phyloP scores from a whole-genome alignment of 1,140 invertebrate species.

The Pseudoatta argentina region DNA sequence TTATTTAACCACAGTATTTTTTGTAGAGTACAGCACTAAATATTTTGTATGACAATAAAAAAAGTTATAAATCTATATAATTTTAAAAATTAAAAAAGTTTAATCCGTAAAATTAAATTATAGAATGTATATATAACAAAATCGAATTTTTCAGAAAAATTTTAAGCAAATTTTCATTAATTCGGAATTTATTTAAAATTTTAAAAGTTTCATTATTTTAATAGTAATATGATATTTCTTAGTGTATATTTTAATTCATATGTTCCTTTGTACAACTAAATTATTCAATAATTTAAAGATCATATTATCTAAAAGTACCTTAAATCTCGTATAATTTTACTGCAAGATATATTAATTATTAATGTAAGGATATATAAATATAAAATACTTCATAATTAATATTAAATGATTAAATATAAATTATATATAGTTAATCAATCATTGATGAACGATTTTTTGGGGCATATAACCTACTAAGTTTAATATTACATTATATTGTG shows the following conservation, averaged over 20 bases:
- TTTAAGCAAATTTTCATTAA: not conserved
- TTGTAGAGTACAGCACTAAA: not conserved
- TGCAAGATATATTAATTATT: too few species aligned
- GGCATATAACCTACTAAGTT: not conserved
- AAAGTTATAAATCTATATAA: not conserved
- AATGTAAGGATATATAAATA: not conserved
- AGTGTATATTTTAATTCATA: not conserved
- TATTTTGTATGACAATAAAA: not conserved
- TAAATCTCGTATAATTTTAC: too few species aligned
- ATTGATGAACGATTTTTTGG: not conserved
- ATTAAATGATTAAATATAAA: not conserved
- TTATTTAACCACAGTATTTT: conserved; percentile 23
- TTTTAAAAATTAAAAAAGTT: not conserved
- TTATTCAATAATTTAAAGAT: too few species aligned
- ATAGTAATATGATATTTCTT: not conserved
- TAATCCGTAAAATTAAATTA: not conserved
- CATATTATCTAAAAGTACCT: too few species aligned
- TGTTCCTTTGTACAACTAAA: too few species aligned
- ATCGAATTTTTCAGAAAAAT: not conserved
- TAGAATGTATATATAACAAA: not conserved
- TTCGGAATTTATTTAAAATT: not conserved
- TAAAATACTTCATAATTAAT: not conserved
- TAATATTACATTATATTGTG: not conserved
- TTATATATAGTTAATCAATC: not conserved
- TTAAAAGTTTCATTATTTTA: not conserved